Conservation (phyloP, 2,888 invertebrate genomes). For the Pogonocherus hispidulus region DNA sequence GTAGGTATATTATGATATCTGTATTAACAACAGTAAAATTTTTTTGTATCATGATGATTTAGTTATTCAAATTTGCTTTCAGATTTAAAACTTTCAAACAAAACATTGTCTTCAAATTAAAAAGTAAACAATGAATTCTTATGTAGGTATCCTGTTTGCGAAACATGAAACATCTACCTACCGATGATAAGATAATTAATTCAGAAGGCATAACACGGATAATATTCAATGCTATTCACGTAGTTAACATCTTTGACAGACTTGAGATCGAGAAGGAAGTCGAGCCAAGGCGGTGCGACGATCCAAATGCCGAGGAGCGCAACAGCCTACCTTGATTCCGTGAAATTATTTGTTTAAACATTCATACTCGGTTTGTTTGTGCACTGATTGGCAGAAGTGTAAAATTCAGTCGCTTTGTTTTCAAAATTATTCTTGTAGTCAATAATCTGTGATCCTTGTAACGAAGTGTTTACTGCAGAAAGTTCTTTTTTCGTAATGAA, state of each 20-base stretch:
- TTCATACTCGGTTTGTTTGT: constrained; percentile 5
- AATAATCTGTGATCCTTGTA: no score
- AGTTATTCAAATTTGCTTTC: no score
- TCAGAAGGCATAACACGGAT: background rate
- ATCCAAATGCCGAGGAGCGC: constrained; percentile 14
- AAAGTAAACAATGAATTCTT: background rate
- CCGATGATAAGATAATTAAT: constrained; percentile 16
- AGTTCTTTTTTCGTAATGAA: no score
- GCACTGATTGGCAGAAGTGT: background rate
- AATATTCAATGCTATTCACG: constrained; percentile 20
- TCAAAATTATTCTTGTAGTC: background rate
- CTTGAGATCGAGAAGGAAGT: constrained; percentile 25
- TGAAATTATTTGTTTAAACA: constrained; percentile 29
- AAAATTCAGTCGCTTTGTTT: background rate
- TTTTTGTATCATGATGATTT: no score
- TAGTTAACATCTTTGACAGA: constrained; percentile 11
- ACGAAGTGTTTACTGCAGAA: no score
- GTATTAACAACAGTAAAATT: no score
- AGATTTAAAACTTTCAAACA: no score
- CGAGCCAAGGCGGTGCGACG: constrained; percentile 14
- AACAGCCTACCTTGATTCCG: constrained; percentile 1
- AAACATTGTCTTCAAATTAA: background rate
- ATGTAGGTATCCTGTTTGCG: background rate
- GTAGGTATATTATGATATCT: no score
- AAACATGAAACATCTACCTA: background rate